Percentiles rank a stretch among this genome's conserved stretches.
Evolutionary conservation across 2,888 invertebrate genomes (phyloP).

Genomic region (Chaitophorus viminalis): DNA sequence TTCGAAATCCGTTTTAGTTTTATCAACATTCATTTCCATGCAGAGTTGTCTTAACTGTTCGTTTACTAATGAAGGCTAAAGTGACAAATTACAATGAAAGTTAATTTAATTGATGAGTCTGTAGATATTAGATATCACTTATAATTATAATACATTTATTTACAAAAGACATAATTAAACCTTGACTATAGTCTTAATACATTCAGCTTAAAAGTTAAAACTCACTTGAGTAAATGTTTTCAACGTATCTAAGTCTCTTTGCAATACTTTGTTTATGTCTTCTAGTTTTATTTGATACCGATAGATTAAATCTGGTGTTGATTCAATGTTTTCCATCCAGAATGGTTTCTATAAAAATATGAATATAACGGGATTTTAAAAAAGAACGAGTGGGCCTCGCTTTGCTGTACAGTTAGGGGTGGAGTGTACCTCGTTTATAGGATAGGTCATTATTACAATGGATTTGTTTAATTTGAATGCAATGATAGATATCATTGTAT

Average conservation of each 20-base stretch:
- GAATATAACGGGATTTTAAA: background rate
- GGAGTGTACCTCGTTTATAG: no score
- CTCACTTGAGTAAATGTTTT: constrained; percentile 71
- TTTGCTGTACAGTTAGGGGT: no score
- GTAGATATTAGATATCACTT: background rate
- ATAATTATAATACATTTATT: background rate
- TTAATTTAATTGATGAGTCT: background rate
- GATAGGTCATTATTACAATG: no score
- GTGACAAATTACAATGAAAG: background rate
- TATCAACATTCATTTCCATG: background rate
- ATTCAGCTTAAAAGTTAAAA: constrained; percentile 6
- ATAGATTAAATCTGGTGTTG: constrained; percentile 77
- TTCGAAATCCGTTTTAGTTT: background rate
- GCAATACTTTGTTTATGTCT: constrained; percentile 73
- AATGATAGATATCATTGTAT: no score
- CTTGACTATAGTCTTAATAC: background rate
- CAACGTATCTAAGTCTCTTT: constrained; percentile 73
- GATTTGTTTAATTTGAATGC: no score
- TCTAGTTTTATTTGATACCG: constrained; percentile 75
- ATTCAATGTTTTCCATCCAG: constrained; percentile 75
- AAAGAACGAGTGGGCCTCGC: no score
- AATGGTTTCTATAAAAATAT: constrained; percentile 68
- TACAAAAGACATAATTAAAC: background rate
- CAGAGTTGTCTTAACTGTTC: background rate
- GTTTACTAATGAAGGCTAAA: background rate